A percentile compares a stretch with the other conserved stretches of the same genome.
These are phyloP conservation scores for Piprites chloris DNA, from an alignment of 2,113 vertebrate genomes.

Conservation along the genomic window DNA sequence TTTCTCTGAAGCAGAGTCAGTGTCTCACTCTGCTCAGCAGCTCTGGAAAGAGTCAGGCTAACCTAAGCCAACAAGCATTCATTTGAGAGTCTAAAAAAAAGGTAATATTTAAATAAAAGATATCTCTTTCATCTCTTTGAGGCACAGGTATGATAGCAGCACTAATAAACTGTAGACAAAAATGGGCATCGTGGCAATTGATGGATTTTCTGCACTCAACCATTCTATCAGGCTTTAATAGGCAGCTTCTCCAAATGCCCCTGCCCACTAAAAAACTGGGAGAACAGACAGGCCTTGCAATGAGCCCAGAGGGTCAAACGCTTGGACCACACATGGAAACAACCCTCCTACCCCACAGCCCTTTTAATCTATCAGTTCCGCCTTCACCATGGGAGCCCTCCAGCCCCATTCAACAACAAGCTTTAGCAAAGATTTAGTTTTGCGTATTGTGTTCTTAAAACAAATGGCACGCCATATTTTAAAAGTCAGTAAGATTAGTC, in stretches of 20 bases:
- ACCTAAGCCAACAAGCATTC: background rate
- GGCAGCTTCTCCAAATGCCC: background rate
- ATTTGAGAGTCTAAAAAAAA: background rate
- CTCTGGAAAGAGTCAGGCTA: background rate
- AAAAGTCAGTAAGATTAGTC: background rate
- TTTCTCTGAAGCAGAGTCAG: background rate
- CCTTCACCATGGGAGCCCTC: background rate
- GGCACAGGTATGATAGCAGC: background rate
- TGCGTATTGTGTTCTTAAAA: background rate
- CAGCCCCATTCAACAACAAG: background rate
- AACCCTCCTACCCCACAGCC: background rate
- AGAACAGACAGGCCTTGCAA: background rate
- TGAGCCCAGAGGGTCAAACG: background rate
- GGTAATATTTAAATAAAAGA: background rate
- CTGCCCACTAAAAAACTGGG: background rate
- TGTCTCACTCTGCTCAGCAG: background rate
- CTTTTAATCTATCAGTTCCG: background rate
- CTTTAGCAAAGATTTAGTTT: background rate
- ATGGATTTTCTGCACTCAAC: background rate
- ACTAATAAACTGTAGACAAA: background rate
- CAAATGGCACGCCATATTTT: background rate
- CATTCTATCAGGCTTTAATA: background rate
- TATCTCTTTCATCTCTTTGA: background rate
- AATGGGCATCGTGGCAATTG: background rate
- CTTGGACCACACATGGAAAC: background rate